Evolutionary conservation across 2,888 invertebrate species (phyloP).

Genomic region (Nebria brevicollis): DNA sequence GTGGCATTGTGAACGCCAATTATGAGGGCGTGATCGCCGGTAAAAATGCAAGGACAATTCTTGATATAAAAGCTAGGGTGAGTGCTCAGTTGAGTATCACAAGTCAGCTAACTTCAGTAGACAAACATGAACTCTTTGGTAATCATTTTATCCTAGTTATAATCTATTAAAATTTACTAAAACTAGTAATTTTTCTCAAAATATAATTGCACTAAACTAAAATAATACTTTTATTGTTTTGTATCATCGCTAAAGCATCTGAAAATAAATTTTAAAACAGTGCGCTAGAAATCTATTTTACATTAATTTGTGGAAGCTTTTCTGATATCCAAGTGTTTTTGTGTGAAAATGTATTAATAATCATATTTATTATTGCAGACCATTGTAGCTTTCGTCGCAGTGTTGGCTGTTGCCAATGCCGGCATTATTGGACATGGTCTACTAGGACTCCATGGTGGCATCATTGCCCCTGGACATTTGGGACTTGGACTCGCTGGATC

Average conservation of each 20-base stretch:
- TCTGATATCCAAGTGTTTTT: neutral
- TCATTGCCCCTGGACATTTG: slow-evolving; percentile 27
- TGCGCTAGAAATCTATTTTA: too few species aligned
- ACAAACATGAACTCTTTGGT: slow-evolving; percentile 21
- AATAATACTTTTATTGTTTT: too few species aligned
- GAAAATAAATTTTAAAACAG: neutral
- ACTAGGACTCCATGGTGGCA: slow-evolving; percentile 19
- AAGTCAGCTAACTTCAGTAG: slow-evolving; percentile 12
- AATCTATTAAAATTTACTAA: slow-evolving; percentile 16
- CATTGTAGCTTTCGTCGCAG: slow-evolving; percentile 42
- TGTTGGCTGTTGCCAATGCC: slow-evolving; percentile 47
- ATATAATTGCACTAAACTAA: slow-evolving; percentile 14
- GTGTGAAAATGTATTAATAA: neutral
- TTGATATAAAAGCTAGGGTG: slow-evolving; percentile 30
- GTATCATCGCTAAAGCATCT: too few species aligned
- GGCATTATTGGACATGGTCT: slow-evolving; percentile 36
- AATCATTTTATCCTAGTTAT: neutral
- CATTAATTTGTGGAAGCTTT: too few species aligned
- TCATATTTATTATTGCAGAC: slow-evolving; percentile 36
- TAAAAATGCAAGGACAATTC: slow-evolving; percentile 39
- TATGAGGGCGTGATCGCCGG: slow-evolving; percentile 26
- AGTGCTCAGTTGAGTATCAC: slow-evolving; percentile 8
- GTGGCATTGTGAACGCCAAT: slow-evolving; percentile 21
- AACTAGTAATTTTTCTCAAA: slow-evolving; percentile 24
- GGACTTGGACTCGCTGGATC: slow-evolving; percentile 25